These are phyloP conservation scores for Malurus melanocephalus DNA, from an alignment of 2,113 vertebrate genomes.

Conservation along the genomic window DNA sequence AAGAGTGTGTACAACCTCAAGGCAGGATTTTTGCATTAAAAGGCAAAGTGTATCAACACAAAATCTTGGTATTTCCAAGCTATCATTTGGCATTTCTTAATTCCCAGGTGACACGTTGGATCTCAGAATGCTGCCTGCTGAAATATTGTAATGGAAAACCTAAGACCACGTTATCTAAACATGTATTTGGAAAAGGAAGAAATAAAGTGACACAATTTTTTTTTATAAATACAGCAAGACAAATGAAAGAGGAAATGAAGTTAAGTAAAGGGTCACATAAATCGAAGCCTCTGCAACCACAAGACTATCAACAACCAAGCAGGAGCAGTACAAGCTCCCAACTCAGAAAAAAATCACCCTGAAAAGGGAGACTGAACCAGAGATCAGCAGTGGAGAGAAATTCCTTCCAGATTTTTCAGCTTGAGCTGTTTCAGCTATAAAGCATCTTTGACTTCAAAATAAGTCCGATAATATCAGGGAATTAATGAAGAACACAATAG, in stretches of 20 bases:
- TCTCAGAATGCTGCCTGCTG: neutral
- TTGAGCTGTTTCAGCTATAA: neutral
- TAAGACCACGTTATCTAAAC: neutral
- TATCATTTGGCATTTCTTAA: neutral
- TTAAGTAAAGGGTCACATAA: neutral
- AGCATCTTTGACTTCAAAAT: neutral
- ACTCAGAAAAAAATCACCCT: neutral
- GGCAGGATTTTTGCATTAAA: neutral
- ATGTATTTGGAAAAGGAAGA: neutral
- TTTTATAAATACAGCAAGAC: neutral
- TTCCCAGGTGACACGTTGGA: neutral
- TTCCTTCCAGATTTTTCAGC: neutral
- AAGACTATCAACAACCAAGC: neutral
- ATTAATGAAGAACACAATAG: neutral
- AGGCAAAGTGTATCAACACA: neutral
- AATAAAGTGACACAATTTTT: neutral
- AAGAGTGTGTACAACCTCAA: neutral
- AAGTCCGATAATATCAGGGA: neutral
- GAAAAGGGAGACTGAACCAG: neutral
- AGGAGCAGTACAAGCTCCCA: neutral
- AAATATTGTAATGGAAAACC: neutral
- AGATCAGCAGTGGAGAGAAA: neutral
- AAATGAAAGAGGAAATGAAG: neutral
- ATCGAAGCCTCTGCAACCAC: neutral
- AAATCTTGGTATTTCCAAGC: neutral